phyloP scores from a whole-genome alignment of 92 coral and sea anemone genomes.

The Actinostola sp. region DNA sequence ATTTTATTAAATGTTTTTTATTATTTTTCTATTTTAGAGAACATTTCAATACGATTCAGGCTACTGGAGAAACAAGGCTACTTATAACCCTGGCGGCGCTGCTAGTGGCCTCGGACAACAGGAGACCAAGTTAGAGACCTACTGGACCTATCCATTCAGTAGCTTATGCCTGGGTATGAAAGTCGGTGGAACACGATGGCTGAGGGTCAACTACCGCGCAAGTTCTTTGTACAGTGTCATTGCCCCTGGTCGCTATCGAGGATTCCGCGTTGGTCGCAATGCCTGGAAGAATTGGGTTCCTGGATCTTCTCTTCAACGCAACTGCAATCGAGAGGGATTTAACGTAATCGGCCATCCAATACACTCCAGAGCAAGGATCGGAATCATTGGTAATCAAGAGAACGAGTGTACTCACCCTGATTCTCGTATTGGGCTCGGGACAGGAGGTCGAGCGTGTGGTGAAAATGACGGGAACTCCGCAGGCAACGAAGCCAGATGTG shows the following conservation, averaged over 20 bases:
- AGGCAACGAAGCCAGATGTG: slow-evolving; percentile 26
- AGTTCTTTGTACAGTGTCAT: slow-evolving; percentile 27
- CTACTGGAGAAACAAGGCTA: slow-evolving; percentile 12
- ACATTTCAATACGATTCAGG: slow-evolving; percentile 13
- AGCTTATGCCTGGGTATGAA: slow-evolving; percentile 39
- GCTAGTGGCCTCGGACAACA: slow-evolving; percentile 24
- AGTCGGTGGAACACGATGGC: slow-evolving; percentile 29
- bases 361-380: slow-evolving; percentile 29
- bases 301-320: slow-evolving; percentile 19
- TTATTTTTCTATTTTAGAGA: neutral
- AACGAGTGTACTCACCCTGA: slow-evolving; percentile 11
- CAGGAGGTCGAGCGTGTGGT: slow-evolving; percentile 18
- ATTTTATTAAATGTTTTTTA: too few relatives aligned
- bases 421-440: slow-evolving; percentile 33
- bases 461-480: slow-evolving; percentile 21
- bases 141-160: slow-evolving; percentile 26
- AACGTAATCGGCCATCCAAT: neutral
- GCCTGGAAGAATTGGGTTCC: slow-evolving; percentile 30
- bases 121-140: slow-evolving; percentile 39
- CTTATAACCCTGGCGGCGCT: slow-evolving; percentile 16
- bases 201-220: slow-evolving; percentile 13
- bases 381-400: slow-evolving; percentile 25
- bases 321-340: slow-evolving; percentile 29
- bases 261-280: slow-evolving; percentile 20
- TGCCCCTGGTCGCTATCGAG: slow-evolving; percentile 15